Conservation (phyloP, 2,113 vertebrate genomes). For the Thermophis baileyi region DNA sequence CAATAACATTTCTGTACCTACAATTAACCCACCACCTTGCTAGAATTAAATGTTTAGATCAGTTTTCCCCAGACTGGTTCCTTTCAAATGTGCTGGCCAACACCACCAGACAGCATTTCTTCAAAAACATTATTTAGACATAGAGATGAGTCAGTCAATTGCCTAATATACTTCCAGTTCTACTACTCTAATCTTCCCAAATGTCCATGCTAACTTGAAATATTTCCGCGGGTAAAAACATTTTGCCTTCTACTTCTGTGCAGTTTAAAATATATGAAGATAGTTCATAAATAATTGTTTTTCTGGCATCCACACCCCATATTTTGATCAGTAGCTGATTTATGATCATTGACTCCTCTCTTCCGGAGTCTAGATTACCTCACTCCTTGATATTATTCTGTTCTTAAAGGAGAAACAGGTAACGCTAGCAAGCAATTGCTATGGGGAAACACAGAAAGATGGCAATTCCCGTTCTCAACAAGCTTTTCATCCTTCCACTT, state of each 20-base stretch:
- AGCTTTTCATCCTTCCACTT: neutral
- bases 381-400: neutral
- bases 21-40: neutral
- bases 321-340: constrained; percentile 19
- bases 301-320: neutral
- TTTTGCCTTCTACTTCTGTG: neutral
- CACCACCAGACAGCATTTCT: neutral
- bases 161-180: neutral
- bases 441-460: neutral
- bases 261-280: neutral
- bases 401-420: neutral
- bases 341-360: constrained; percentile 1
- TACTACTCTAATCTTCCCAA: neutral
- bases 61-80: neutral
- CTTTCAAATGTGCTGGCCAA: neutral
- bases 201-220: neutral
- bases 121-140: neutral
- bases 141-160: neutral
- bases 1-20: neutral
- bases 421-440: neutral
- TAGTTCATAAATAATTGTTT: constrained; percentile 1
- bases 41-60: neutral
- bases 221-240: neutral
- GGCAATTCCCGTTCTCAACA: neutral
- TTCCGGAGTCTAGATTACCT: neutral